A percentile compares a stretch with the other conserved stretches of the same genome.
Conservation (phyloP, 2,888 invertebrate species). For the Linyphia triangularis region DNA sequence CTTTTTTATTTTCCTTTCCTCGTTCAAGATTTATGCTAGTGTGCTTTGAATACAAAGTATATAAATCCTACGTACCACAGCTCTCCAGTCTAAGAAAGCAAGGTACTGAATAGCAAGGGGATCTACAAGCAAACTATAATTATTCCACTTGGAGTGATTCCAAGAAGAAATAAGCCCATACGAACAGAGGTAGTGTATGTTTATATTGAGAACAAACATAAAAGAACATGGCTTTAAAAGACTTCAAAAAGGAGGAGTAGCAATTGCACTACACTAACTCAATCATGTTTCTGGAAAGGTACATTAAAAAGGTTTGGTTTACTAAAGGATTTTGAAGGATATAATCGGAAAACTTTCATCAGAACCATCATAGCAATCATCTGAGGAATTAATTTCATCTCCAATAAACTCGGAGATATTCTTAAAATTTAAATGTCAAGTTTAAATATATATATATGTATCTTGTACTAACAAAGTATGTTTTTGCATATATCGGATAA, state of each 20-base stretch:
- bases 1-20: slow-evolving; percentile 17
- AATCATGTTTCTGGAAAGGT: slow-evolving; percentile 60
- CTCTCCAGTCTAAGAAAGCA: not conserved
- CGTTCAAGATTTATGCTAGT: not conserved
- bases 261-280: slow-evolving; percentile 59
- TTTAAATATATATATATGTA: too few species aligned
- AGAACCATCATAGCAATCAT: slow-evolving; percentile 32
- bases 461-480: too few species aligned
- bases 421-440: too few species aligned
- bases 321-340: not conserved
- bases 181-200: slow-evolving; percentile 45
- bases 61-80: not conserved
- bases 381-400: too few species aligned
- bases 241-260: slow-evolving; percentile 58
- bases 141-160: slow-evolving; percentile 39
- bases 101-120: not conserved
- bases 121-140: slow-evolving; percentile 39
- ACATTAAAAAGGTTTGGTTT: slow-evolving; percentile 68
- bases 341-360: slow-evolving; percentile 53
- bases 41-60: not conserved
- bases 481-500: too few species aligned
- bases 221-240: slow-evolving; percentile 37
- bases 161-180: slow-evolving; percentile 1
- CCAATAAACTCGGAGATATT: too few species aligned
- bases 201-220: slow-evolving; percentile 48